Base-by-base conservation (phyloP, 2,113 vertebrate genomes). In the Alligator mississippiensis region DNA sequence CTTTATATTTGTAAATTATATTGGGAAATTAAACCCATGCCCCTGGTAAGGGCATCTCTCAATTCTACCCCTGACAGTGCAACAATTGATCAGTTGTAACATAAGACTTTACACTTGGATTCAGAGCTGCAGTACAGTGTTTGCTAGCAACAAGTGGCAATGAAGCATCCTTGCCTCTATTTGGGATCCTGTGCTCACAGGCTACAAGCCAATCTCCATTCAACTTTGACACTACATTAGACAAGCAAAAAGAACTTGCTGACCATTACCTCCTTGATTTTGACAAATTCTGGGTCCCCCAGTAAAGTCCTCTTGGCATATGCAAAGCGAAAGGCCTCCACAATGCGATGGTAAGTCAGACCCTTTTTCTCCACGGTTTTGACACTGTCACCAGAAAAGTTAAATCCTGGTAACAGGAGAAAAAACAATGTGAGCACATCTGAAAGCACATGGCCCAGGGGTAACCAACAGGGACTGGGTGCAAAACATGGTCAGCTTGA, bases 261-360 rank as follows among this genome's bases (percentile, higher is more conserved):
- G n/a, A 66, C 55, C 59, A 93, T 97, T 98, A 99, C 99, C 96
- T 98, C 96, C 38, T 98, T 97, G 61, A 99, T 95, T 96, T 98
- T 93, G 64, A 98, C 97, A 95, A 98, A 99, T 1, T 78, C 92
- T 1, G 96, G 98, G 96, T 99, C 99, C 90, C 98, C 99, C 27
- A 99, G 97, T 64, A 98, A 80, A 55, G 98, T 99, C 96, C 99
- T 98, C 97, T 99, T 99, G 85, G 99, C 99, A 0, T 99, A 99
- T 38, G 99, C 98, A 11, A 99, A 99, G 24, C 98, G 99, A 95
- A 99, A 99, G 8, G 99, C 98, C 95, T 99, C 99, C 77, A 98
- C 90, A 1, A 99, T 98, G 81, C 99, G 99, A 90, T 99, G 99
- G 97, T 99, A 99, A 2, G 99, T 99, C 34, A 99, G 96, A 57